These are phyloP conservation scores for Acrobasis repandana DNA, from an alignment of 2,888 invertebrate species.

Conservation along the genomic window DNA sequence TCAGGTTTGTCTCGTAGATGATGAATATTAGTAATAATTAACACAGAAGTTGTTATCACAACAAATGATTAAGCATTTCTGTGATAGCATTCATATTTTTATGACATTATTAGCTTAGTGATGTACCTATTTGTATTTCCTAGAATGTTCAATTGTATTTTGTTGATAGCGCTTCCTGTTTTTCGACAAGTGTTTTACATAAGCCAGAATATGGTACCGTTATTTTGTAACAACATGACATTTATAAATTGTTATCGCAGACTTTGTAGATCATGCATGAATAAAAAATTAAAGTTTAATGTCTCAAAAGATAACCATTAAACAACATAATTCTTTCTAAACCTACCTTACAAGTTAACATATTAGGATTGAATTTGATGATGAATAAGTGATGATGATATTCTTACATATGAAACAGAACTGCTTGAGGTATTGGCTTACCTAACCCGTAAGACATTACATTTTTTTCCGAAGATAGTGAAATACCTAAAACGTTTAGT, in stretches of 20 bases:
- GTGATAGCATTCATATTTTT: conserved; percentile 4
- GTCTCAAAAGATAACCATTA: too few species aligned
- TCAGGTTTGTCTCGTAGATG: conserved; percentile 1
- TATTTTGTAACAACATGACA: background rate
- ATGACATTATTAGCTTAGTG: background rate
- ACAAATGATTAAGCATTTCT: conserved; percentile 21
- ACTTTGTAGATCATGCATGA: too few species aligned
- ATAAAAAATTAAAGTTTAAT: too few species aligned
- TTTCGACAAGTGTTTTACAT: background rate
- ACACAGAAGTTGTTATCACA: conserved; percentile 21
- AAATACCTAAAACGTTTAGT: too few species aligned
- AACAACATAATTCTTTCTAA: too few species aligned
- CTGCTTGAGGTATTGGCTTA: too few species aligned
- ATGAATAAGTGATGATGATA: too few species aligned
- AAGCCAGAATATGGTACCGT: background rate
- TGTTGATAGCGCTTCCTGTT: background rate
- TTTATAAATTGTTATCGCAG: background rate
- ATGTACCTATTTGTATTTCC: conserved; percentile 3
- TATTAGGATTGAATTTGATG: too few species aligned
- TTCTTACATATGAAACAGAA: too few species aligned
- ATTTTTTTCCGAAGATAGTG: too few species aligned
- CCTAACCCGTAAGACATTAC: too few species aligned
- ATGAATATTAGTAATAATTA: background rate
- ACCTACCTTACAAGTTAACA: too few species aligned
- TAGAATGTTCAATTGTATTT: background rate